Conservation (phyloP, 2,113 vertebrate species). For the Myanophis thanlyinensis region DNA sequence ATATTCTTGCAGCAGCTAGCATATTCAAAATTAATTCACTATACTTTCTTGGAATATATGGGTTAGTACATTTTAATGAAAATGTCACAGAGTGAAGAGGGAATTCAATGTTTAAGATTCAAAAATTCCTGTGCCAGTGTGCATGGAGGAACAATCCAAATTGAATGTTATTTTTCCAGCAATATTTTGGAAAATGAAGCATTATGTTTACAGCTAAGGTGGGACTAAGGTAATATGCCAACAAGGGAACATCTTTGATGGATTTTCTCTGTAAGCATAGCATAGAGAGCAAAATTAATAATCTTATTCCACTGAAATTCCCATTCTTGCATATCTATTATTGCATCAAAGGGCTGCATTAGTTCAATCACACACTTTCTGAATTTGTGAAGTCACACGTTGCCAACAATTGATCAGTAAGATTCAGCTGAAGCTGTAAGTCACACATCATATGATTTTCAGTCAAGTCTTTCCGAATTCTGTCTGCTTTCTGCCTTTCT, state of each 20-base stretch:
- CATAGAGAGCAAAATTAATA: not conserved
- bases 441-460: not conserved
- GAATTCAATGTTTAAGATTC: not conserved
- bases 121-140: not conserved
- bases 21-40: not conserved
- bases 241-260: not conserved
- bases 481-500: not conserved
- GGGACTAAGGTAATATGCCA: not conserved
- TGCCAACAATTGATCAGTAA: not conserved
- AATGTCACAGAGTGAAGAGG: not conserved
- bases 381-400: not conserved
- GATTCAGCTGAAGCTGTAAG: not conserved
- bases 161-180: not conserved
- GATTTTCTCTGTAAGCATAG: not conserved
- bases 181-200: not conserved
- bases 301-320: not conserved
- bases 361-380: not conserved
- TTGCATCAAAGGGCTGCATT: not conserved
- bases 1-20: not conserved
- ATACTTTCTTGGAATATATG: not conserved
- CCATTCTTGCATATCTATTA: not conserved
- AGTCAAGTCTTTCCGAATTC: not conserved
- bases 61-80: not conserved
- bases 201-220: not conserved
- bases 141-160: not conserved